phyloP scores from a whole-genome alignment of 2,888 invertebrate genomes.

The Venustoraphidia nigricollis region DNA sequence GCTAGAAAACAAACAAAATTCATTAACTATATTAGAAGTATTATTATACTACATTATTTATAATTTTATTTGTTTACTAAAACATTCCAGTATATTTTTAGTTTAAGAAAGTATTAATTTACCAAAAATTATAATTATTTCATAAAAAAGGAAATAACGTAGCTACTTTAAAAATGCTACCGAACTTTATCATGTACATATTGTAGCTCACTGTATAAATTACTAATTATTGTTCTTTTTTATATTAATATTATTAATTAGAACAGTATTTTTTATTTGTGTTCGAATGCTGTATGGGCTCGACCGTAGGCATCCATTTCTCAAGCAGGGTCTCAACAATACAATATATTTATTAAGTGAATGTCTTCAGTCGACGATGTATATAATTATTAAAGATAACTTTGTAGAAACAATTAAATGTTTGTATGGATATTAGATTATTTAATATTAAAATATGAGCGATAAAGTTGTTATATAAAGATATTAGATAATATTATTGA shows the following conservation, averaged over 20 bases:
- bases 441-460: slow-evolving; percentile 16
- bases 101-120: no score
- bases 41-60: no score
- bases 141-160: no score
- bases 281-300: slow-evolving; percentile 9
- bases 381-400: slow-evolving; percentile 11
- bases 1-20: no score
- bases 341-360: slow-evolving; percentile 23
- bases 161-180: no score
- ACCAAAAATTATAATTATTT: no score
- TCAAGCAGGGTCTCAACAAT: slow-evolving; percentile 31
- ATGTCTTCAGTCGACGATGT: slow-evolving; percentile 23
- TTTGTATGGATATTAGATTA: slow-evolving; percentile 13
- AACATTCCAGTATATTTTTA: no score
- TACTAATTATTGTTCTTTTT: not conserved
- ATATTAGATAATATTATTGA: not conserved
- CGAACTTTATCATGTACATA: no score
- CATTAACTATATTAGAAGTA: no score
- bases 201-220: no score
- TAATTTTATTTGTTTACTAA: no score
- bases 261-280: not conserved
- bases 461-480: slow-evolving; percentile 13
- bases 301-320: slow-evolving; percentile 25
- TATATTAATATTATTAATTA: not conserved
- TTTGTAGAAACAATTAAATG: slow-evolving; percentile 21